phyloP scores from a whole-genome alignment of 2,888 invertebrate genomes.

The Lithophane semibrunnea region DNA sequence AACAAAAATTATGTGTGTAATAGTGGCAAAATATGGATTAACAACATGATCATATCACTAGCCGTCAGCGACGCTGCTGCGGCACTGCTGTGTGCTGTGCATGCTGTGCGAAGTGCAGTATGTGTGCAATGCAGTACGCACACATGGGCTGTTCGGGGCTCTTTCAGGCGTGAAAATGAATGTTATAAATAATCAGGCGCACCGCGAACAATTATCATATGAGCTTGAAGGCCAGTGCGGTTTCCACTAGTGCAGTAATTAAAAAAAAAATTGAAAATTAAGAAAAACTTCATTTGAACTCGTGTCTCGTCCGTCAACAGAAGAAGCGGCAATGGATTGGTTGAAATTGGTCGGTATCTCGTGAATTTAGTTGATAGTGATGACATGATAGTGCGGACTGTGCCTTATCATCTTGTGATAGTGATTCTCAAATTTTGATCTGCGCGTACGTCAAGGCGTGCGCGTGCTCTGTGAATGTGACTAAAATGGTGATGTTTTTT shows the following conservation, averaged over 20 bases:
- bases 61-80: slow-evolving; percentile 26
- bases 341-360: slow-evolving; percentile 89
- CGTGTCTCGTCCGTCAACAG: slow-evolving; percentile 68
- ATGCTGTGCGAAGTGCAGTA: slow-evolving; percentile 60
- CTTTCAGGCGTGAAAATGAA: slow-evolving; percentile 90
- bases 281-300: slow-evolving; percentile 58
- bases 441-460: not conserved
- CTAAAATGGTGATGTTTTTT: slow-evolving; percentile 10
- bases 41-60: slow-evolving; percentile 40
- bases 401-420: slow-evolving; percentile 54
- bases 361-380: slow-evolving; percentile 65
- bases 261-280: slow-evolving; percentile 68
- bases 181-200: slow-evolving; percentile 89
- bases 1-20: slow-evolving; percentile 41
- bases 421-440: slow-evolving; percentile 37
- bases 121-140: slow-evolving; percentile 66
- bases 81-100: slow-evolving; percentile 41
- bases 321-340: slow-evolving; percentile 87
- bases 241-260: slow-evolving; percentile 77
- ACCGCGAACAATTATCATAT: slow-evolving; percentile 86
- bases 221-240: slow-evolving; percentile 84
- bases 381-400: slow-evolving; percentile 67
- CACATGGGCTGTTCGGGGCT: slow-evolving; percentile 68
- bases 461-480: slow-evolving; percentile 50
- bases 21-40: slow-evolving; percentile 44